Percentiles rank a stretch among this genome's conserved stretches.
Conservation (phyloP, 2,113 vertebrate species). For the Gavialis gangeticus region DNA sequence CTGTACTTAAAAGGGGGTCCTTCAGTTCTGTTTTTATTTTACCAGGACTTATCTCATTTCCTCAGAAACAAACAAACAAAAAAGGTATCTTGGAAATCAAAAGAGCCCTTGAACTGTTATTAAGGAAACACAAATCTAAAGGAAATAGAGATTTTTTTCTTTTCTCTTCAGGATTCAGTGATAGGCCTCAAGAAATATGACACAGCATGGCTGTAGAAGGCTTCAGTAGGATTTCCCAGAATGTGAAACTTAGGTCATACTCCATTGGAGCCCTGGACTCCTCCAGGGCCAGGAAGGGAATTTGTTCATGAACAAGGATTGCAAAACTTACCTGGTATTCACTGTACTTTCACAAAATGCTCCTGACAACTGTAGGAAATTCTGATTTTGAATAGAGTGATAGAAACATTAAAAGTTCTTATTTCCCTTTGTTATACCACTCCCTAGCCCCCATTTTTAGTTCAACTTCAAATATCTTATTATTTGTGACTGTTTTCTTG, state of each 20-base stretch:
- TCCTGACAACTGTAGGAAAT: no score
- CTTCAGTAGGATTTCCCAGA: neutral
- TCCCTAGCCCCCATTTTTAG: no score
- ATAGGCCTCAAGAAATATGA: neutral
- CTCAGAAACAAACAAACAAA: neutral
- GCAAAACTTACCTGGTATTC: neutral
- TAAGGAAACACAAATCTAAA: neutral
- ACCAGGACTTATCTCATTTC: neutral
- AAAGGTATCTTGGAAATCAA: neutral
- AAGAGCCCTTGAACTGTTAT: neutral
- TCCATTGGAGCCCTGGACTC: neutral
- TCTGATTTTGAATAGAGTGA: no score
- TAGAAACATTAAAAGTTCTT: no score
- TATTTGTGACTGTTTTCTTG: no score
- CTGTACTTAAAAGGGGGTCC: no score
- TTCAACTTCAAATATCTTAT: no score
- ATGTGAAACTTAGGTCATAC: neutral
- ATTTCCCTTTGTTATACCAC: no score
- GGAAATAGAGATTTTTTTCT: neutral
- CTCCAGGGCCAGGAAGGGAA: no score
- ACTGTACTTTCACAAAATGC: neutral
- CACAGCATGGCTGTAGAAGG: accelerated
- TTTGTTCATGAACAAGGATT: no score
- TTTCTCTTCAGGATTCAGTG: neutral
- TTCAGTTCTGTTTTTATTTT: no score